phyloP scores from a whole-genome alignment of 2,888 invertebrate species.

The Tiliacea citrago region DNA sequence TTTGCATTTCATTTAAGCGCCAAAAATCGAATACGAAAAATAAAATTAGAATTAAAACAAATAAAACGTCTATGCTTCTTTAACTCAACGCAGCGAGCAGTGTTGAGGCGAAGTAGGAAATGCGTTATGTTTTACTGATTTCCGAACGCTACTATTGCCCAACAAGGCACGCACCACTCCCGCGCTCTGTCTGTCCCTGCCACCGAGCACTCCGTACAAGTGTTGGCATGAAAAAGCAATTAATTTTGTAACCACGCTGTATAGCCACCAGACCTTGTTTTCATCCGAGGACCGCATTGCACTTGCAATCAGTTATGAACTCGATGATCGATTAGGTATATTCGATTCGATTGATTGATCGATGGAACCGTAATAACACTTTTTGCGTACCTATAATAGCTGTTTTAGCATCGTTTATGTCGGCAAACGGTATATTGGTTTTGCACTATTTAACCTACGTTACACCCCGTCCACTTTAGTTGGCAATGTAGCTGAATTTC shows the following conservation, averaged over 20 bases:
- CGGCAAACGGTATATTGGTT: conserved; percentile 38
- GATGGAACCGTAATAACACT: conserved; percentile 47
- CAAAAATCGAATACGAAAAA: too few relatives aligned
- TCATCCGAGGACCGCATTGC: neutral
- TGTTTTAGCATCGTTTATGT: conserved; percentile 35
- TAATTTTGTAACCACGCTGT: neutral
- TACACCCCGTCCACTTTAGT: neutral
- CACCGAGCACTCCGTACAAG: neutral
- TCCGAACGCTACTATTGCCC: neutral
- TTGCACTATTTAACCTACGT: conserved; percentile 47
- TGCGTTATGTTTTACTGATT: neutral
- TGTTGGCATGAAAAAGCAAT: neutral
- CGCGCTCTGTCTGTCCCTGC: neutral
- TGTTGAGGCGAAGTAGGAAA: neutral
- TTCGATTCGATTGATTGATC: conserved; percentile 54
- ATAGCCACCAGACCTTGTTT: neutral
- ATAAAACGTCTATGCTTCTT: neutral
- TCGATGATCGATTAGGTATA: conserved; percentile 18
- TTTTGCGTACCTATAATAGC: conserved; percentile 40
- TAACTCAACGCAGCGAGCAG: neutral
- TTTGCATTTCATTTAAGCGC: too few relatives aligned
- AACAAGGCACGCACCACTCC: neutral
- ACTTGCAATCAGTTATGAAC: conserved; percentile 19
- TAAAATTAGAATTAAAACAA: neutral
- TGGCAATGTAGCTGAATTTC: neutral